phyloP scores from a whole-genome alignment of 2,888 invertebrate species.

The Halictus quadricinctus region DNA sequence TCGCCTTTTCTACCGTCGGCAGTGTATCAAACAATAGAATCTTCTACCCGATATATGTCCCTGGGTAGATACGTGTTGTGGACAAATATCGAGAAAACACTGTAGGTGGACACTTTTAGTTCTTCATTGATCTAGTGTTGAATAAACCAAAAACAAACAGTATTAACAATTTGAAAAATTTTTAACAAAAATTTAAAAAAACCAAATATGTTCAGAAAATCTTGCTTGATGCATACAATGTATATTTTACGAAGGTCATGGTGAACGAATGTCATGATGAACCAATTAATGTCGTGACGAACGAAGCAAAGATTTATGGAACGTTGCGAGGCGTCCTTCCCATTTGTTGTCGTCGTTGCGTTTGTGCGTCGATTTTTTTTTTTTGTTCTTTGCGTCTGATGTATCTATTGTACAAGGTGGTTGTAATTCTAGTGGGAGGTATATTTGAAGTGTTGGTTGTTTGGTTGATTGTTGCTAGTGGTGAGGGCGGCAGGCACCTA shows the following conservation, averaged over 20 bases:
- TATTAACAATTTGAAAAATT: no score
- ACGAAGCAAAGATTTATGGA: not conserved
- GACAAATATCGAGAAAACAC: no score
- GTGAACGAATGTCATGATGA: not conserved
- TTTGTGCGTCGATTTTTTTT: constrained; percentile 16
- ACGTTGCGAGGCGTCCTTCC: not conserved
- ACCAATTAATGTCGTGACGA: not conserved
- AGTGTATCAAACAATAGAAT: no score
- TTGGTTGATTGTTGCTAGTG: constrained; percentile 87
- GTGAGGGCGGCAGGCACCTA: constrained; percentile 97
- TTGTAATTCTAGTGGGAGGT: constrained; percentile 79
- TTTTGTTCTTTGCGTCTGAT: constrained; percentile 44
- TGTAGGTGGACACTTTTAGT: no score
- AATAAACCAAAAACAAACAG: no score
- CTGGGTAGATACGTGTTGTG: no score
- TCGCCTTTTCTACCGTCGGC: no score
- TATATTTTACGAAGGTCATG: not conserved
- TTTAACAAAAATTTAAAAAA: no score
- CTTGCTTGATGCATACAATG: no score
- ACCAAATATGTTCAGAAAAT: no score
- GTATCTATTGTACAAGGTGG: constrained; percentile 68
- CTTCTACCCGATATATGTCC: no score
- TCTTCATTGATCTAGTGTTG: no score
- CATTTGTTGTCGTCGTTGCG: not conserved
- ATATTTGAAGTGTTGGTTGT: constrained; percentile 83